These are phyloP conservation scores for Ferrisia virgata DNA, from an alignment of 2,888 invertebrate genomes.

Conservation along the genomic window DNA sequence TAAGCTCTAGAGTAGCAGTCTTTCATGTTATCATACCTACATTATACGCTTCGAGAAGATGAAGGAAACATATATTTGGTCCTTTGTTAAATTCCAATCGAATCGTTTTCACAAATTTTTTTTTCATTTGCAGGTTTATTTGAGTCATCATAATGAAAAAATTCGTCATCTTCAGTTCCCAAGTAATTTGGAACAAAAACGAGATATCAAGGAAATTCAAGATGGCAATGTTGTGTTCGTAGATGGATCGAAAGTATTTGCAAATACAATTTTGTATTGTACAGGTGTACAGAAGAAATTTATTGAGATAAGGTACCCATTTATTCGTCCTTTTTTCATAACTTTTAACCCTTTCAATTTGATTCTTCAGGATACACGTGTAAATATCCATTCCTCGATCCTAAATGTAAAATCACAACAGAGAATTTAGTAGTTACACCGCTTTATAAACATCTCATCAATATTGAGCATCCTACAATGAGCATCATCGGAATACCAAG, in stretches of 20 bases:
- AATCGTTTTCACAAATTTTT: too few species aligned
- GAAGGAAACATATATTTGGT: too few species aligned
- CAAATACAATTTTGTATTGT: constrained; percentile 68
- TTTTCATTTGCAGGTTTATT: constrained; percentile 49
- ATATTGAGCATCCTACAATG: constrained; percentile 71
- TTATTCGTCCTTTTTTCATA: too few species aligned
- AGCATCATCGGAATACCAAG: constrained; percentile 71
- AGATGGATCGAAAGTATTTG: constrained; percentile 61
- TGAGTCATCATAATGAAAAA: constrained; percentile 50
- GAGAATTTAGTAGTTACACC: constrained; percentile 77
- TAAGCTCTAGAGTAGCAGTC: constrained; percentile 53
- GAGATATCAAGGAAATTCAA: constrained; percentile 51
- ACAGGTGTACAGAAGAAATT: constrained; percentile 61
- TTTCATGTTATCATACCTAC: too few species aligned
- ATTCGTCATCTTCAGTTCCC: constrained; percentile 53
- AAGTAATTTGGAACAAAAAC: constrained; percentile 58
- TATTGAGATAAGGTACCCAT: too few species aligned
- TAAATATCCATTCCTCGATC: constrained; percentile 71
- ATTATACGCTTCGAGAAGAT: too few species aligned
- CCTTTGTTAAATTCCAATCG: too few species aligned
- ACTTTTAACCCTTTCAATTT: background rate
- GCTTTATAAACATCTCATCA: constrained; percentile 74
- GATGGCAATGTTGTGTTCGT: constrained; percentile 59
- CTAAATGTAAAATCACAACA: constrained; percentile 67
- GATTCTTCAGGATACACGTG: constrained; percentile 65